These are phyloP conservation scores for Aporophyla lueneburgensis DNA, from an alignment of 2,888 invertebrate species.

Conservation along the genomic window DNA sequence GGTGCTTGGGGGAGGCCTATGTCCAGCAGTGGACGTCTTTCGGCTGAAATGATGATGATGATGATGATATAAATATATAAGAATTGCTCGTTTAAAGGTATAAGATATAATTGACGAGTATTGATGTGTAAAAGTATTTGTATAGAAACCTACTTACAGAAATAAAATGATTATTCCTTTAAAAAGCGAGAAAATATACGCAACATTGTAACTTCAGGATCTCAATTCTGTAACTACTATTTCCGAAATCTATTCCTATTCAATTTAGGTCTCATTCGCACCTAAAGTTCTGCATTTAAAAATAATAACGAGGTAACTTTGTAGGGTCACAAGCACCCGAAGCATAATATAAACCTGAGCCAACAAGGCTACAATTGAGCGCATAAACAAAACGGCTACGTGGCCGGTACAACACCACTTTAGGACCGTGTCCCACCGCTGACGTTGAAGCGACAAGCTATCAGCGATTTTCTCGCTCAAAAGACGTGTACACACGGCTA, in stretches of 20 bases:
- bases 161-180: too few relatives aligned
- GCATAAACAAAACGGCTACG: slow-evolving; percentile 44
- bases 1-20: too few relatives aligned
- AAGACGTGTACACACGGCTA: background rate
- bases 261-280: background rate
- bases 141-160: too few relatives aligned
- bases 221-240: background rate
- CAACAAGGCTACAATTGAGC: slow-evolving; percentile 20
- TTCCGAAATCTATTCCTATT: background rate
- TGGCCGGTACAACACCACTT: slow-evolving; percentile 48
- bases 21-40: too few relatives aligned
- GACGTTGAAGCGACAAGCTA: background rate
- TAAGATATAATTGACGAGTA: too few relatives aligned
- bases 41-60: too few relatives aligned
- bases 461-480: background rate
- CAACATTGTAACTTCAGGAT: background rate
- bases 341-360: background rate
- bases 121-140: too few relatives aligned
- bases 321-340: slow-evolving; percentile 19
- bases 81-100: too few relatives aligned
- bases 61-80: too few relatives aligned
- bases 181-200: too few relatives aligned
- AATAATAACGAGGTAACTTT: slow-evolving; percentile 1
- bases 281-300: slow-evolving; percentile 15
- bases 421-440: background rate